Evolutionary conservation across 2,113 vertebrate genomes (phyloP).

Genomic region (Psammodynastes pulverulentus): DNA sequence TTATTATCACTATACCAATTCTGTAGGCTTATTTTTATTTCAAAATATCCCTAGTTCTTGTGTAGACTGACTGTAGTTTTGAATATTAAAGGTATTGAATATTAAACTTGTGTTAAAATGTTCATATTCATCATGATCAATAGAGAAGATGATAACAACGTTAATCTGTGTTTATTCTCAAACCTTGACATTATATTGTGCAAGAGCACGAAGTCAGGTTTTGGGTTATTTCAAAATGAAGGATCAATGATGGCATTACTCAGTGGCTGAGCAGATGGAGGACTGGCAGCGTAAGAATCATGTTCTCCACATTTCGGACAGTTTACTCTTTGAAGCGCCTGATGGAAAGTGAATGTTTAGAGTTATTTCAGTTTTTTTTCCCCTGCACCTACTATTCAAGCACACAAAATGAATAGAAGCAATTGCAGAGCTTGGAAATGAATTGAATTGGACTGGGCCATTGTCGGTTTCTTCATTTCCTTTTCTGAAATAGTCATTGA

Average conservation of each 20-base stretch:
- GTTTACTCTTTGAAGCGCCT: conserved; percentile 27
- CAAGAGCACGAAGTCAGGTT: background rate
- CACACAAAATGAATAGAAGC: conserved; percentile 20
- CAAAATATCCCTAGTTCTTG: background rate
- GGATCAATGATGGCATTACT: background rate
- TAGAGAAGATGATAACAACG: background rate
- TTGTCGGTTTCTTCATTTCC: conserved; percentile 12
- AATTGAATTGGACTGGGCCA: background rate
- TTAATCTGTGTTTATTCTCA: background rate
- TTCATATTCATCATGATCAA: background rate
- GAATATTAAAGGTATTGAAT: background rate
- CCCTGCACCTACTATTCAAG: conserved; percentile 4
- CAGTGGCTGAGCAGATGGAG: conserved; percentile 22
- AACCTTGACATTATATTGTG: background rate
- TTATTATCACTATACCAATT: background rate
- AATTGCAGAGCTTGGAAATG: background rate
- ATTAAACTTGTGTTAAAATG: background rate
- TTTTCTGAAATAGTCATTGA: conserved; percentile 38
- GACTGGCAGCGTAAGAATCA: background rate
- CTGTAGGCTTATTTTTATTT: background rate
- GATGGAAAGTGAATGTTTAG: conserved; percentile 30
- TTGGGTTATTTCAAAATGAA: background rate
- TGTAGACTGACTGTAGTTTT: background rate
- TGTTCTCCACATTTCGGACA: conserved; percentile 15
- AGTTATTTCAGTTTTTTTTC: conserved; percentile 12